Base-by-base conservation (phyloP, 2,888 invertebrate species). In the Augiades crinisus region DNA sequence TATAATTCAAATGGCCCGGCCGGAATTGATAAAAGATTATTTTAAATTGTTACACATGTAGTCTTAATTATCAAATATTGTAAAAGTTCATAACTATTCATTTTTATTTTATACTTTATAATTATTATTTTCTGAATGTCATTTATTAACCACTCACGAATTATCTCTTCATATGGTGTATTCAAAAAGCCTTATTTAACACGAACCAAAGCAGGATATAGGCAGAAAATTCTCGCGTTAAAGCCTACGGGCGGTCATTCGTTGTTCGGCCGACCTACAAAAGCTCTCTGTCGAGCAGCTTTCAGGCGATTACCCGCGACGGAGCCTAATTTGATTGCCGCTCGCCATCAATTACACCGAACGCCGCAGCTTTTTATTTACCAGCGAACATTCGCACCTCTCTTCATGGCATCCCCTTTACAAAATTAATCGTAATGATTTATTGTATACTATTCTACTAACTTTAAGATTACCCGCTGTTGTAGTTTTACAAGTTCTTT, bases 301-400 rank as follows among this genome's bases (percentile, higher is more conserved):
- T 83, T 85, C 82, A 83, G 83, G 76, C 83, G 86, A 86, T 87
- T 85, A 86, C 79, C 74, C 78, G 76, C 78, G 83, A 81, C 81
- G 75, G 70, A 75, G 75, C 78, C 79, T 86, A 86, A 88, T 88
- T 87, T 86, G 85, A 87, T 85, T 86, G 84, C 81, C 75, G 72
- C 75, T 76, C 73, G 75, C 82, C 82, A 81, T 85, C 82, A 84
- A 83, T 86, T 85, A 84, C 81, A 81, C 72, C 69, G 71, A 73
- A 75, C 74, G 70, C 76, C 76, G 69, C 73, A 68, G 72, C 74
- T 77, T 83, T 82, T 83, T 83, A 81, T 81, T 84, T 78, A 82
- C 75, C 67, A 66, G 60, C 60, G 60, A 61, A 68, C 67, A 75
- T 72, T 70, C 66, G 62, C 65, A 67, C 68, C 63, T 69, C 64